phyloP scores from a whole-genome alignment of 1,140 invertebrate species.

The Lethrus apterus region DNA sequence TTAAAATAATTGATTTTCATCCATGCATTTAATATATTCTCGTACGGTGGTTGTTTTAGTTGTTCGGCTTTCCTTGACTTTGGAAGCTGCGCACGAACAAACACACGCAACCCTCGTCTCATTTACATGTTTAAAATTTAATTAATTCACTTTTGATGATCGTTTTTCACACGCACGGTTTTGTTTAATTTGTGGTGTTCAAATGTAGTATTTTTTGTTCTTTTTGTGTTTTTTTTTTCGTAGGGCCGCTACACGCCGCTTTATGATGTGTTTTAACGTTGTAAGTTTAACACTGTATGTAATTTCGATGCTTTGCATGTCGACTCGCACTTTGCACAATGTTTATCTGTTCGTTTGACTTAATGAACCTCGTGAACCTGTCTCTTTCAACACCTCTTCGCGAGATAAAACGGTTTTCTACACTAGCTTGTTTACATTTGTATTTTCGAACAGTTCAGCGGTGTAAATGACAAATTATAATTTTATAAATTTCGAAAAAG shows the following conservation, averaged over 20 bases:
- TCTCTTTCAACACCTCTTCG: no score
- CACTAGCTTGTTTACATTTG: slow-evolving; percentile 2
- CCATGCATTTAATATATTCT: slow-evolving; percentile 22
- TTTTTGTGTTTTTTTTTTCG: slow-evolving; percentile 22
- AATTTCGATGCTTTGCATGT: no score
- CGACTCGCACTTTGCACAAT: no score
- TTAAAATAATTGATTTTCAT: slow-evolving; percentile 25
- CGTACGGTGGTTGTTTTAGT: slow-evolving; percentile 22
- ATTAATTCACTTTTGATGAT: background rate
- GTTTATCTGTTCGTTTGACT: no score
- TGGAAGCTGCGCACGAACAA: background rate
- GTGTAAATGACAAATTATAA: no score
- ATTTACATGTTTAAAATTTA: slow-evolving; percentile 20
- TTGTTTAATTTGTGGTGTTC: slow-evolving; percentile 1
- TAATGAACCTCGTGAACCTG: no score
- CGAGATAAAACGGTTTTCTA: background rate
- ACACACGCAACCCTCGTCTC: slow-evolving; percentile 7
- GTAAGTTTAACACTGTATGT: slow-evolving; percentile 19
- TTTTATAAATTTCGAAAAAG: no score
- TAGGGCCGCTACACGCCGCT: slow-evolving; percentile 23
- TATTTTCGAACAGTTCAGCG: no score
- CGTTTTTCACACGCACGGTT: background rate
- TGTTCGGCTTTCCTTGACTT: slow-evolving; percentile 1
- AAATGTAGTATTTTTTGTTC: slow-evolving; percentile 9
- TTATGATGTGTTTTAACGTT: slow-evolving; percentile 19